phyloP scores from a whole-genome alignment of 2,888 invertebrate genomes.

The Rhabditoides inermis region DNA sequence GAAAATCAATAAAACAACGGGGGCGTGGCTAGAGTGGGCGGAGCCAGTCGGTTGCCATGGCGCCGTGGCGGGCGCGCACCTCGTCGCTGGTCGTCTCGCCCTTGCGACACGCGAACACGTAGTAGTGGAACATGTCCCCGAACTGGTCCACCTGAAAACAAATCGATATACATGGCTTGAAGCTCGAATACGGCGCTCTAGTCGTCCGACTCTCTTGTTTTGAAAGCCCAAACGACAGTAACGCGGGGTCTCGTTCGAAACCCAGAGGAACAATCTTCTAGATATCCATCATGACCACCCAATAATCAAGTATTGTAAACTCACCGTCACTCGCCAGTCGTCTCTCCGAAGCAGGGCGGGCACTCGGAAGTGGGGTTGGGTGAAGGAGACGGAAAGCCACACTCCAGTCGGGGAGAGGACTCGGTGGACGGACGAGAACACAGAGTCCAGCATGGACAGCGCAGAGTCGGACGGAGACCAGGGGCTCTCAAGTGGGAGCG shows the following conservation, averaged over 20 bases:
- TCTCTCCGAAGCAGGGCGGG: constrained; percentile 34
- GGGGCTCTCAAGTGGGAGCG: constrained; percentile 33
- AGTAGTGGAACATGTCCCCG: constrained; percentile 39
- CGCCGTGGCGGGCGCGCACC: neutral
- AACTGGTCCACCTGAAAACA: constrained; percentile 18
- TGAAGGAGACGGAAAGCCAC: constrained; percentile 53
- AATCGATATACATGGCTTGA: neutral
- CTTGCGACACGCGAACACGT: constrained; percentile 29
- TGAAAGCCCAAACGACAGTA: no score
- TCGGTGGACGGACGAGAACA: constrained; percentile 48
- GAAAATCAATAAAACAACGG: neutral
- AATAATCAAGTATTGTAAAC: neutral
- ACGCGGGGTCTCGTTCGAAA: no score
- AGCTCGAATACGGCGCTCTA: no score
- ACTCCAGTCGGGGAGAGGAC: constrained; percentile 35
- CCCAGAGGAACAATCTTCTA: neutral
- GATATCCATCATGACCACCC: neutral
- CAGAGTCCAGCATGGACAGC: constrained; percentile 24
- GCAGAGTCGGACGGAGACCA: constrained; percentile 36
- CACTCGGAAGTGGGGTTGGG: constrained; percentile 56
- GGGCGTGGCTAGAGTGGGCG: no score
- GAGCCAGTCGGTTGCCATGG: no score
- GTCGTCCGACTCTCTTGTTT: no score
- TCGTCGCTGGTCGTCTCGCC: constrained; percentile 12
- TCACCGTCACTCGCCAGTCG: constrained; percentile 27